Conservation (phyloP, 2,797 vertebrate genomes). For the Euphonia xanthogaster region DNA sequence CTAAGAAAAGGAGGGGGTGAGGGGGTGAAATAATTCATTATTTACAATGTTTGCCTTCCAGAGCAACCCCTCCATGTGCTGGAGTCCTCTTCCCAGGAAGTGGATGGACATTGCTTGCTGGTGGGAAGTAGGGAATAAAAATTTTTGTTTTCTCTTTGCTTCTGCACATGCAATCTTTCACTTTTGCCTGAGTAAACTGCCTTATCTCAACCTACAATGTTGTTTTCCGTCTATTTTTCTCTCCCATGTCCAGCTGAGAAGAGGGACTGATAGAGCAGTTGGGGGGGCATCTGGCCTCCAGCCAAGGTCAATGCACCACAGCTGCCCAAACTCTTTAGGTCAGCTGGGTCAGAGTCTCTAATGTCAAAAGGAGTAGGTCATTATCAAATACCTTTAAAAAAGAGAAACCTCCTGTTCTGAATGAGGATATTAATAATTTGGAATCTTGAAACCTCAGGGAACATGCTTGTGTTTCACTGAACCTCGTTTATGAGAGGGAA, state of each 20-base stretch:
- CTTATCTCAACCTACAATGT: accelerated
- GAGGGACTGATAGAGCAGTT: not conserved
- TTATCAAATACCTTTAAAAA: not conserved
- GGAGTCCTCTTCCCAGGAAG: not conserved
- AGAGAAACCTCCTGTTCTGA: not conserved
- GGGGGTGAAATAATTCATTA: not conserved
- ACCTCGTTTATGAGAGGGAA: not conserved
- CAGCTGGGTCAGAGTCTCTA: not conserved
- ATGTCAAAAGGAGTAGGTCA: not conserved
- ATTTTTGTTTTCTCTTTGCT: not conserved
- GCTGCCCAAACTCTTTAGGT: not conserved
- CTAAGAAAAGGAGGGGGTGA: not conserved
- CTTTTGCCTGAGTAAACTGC: not conserved
- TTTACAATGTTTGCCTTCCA: not conserved
- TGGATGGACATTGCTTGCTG: not conserved
- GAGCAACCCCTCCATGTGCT: accelerated
- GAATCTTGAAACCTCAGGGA: not conserved
- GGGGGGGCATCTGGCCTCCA: not conserved
- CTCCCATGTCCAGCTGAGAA: not conserved
- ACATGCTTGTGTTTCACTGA: not conserved
- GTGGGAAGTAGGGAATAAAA: not conserved
- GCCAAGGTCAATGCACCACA: not conserved
- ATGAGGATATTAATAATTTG: not conserved
- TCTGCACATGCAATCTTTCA: not conserved
- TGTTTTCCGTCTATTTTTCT: not conserved